Percentiles rank a stretch among this genome's conserved stretches.
Conservation (phyloP, 1,140 invertebrate species). For the Heliconius hermathena region DNA sequence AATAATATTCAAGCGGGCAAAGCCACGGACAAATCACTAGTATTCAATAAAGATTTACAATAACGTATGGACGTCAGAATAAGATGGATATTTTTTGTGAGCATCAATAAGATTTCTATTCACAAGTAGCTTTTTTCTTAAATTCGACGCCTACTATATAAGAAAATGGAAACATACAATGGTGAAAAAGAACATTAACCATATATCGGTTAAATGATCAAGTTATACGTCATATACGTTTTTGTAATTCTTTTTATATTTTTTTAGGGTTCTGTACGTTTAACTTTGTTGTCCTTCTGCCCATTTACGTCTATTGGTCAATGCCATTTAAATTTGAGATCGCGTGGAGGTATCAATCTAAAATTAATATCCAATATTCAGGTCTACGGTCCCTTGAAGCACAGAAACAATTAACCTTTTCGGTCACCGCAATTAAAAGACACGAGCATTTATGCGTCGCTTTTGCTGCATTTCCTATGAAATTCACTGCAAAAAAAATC, state of each 20-base stretch:
- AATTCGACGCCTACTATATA: neutral
- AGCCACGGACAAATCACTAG: neutral
- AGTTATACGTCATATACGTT: neutral
- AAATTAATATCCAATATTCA: too few relatives aligned
- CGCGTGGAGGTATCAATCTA: too few relatives aligned
- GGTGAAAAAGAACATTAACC: constrained; percentile 6
- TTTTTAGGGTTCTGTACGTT: neutral
- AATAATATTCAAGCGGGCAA: neutral
- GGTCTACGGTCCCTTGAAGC: too few relatives aligned
- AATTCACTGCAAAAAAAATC: too few relatives aligned
- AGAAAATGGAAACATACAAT: neutral
- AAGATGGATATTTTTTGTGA: neutral
- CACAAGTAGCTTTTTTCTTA: neutral
- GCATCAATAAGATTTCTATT: neutral
- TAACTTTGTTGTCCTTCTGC: neutral
- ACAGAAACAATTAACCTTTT: too few relatives aligned
- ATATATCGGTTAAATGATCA: neutral
- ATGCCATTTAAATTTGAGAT: too few relatives aligned
- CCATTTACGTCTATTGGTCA: too few relatives aligned
- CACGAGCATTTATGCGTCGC: too few relatives aligned
- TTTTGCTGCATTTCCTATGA: too few relatives aligned
- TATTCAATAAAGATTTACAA: neutral
- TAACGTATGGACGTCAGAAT: neutral
- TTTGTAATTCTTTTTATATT: neutral
- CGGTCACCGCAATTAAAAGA: too few relatives aligned